These are phyloP conservation scores for Carcinoscorpius rotundicauda DNA, from an alignment of 1,140 invertebrate genomes.

Conservation along the genomic window DNA sequence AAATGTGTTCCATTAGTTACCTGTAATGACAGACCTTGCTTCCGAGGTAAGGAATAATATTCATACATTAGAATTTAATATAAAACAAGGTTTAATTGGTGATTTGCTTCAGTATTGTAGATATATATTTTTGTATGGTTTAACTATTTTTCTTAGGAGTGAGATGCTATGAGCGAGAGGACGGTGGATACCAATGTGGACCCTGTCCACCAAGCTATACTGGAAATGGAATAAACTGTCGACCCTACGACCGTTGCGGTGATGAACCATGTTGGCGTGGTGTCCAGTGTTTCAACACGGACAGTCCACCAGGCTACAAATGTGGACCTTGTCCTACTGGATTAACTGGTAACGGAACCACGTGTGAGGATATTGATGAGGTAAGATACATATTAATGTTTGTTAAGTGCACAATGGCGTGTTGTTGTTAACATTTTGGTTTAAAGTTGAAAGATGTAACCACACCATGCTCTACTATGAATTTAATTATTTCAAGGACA, in stretches of 20 bases:
- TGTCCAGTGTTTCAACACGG: constrained; percentile 50
- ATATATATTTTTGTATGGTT: constrained; percentile 14
- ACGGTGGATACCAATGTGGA: constrained; percentile 49
- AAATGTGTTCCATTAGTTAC: constrained; percentile 50
- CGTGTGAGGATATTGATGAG: constrained; percentile 68
- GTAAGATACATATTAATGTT: constrained; percentile 30
- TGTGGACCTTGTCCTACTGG: constrained; percentile 61
- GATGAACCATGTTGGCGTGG: constrained; percentile 57
- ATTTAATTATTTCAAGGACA: no score
- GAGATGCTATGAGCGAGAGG: constrained; percentile 54
- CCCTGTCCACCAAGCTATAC: constrained; percentile 66
- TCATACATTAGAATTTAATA: no score
- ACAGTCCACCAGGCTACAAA: constrained; percentile 55
- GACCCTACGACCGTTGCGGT: constrained; percentile 48
- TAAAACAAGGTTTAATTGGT: background rate
- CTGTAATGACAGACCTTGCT: constrained; percentile 66
- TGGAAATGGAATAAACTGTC: constrained; percentile 68
- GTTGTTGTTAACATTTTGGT: no score
- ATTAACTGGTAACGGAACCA: constrained; percentile 70
- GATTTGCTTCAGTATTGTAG: background rate
- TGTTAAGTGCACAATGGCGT: no score
- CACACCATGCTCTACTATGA: no score
- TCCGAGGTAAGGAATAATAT: constrained; percentile 42
- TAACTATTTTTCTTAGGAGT: background rate
- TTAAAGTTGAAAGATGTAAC: no score